Conservation (phyloP, 2,797 vertebrate genomes). For the Premnoplex brunnescens region DNA sequence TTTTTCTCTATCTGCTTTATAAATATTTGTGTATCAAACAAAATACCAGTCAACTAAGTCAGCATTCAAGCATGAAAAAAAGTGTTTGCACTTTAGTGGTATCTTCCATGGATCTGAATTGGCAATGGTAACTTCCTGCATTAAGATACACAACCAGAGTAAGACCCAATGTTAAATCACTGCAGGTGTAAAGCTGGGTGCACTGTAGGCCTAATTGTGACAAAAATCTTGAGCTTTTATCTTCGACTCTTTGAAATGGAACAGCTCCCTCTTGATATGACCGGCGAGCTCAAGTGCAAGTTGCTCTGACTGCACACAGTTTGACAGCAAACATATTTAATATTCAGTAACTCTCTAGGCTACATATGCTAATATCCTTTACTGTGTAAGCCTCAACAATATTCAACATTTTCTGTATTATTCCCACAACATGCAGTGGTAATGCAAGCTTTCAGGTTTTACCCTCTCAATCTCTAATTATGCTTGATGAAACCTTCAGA, state of each 20-base stretch:
- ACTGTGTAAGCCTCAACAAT: neutral
- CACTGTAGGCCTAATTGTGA: neutral
- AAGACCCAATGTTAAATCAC: neutral
- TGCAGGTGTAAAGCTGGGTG: neutral
- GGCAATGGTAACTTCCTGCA: neutral
- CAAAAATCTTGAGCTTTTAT: neutral
- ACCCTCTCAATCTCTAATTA: neutral
- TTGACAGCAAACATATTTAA: neutral
- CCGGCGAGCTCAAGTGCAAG: neutral
- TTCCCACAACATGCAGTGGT: neutral
- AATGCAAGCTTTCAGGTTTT: neutral
- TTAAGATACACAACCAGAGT: neutral
- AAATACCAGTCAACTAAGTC: neutral
- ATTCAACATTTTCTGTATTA: neutral
- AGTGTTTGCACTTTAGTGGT: neutral
- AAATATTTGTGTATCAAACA: neutral
- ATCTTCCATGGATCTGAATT: neutral
- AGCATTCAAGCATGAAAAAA: neutral
- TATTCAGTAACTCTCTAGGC: neutral
- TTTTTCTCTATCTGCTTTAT: neutral
- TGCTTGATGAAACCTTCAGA: neutral
- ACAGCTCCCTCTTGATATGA: neutral
- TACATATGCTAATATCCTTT: neutral
- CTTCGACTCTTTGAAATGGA: neutral
- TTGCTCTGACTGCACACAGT: neutral